A percentile compares a stretch with the other conserved stretches of the same genome.
phyloP scores from a whole-genome alignment of 2,113 vertebrate genomes.

The Salvator merianae region DNA sequence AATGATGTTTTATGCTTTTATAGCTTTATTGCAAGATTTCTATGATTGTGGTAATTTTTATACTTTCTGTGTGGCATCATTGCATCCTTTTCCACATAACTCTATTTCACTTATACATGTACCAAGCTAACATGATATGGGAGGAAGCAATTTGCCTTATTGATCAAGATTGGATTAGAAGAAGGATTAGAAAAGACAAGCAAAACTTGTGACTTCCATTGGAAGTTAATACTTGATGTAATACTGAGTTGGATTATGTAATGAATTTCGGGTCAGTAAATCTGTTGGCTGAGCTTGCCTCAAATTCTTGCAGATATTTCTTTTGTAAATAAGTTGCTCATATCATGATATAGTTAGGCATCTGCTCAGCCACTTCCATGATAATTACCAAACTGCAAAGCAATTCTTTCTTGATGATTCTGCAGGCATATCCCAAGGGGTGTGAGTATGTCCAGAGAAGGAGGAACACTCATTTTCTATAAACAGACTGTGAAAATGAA shows the following conservation, averaged over 20 bases:
- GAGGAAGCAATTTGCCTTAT: constrained; percentile 35
- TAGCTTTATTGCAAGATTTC: constrained; percentile 31
- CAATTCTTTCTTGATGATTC: constrained; percentile 33
- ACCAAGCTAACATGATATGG: constrained; percentile 14
- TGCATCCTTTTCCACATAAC: constrained; percentile 12
- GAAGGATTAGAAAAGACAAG: neutral
- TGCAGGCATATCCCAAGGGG: constrained; percentile 26
- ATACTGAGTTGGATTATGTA: constrained; percentile 43
- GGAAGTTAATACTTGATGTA: constrained; percentile 39
- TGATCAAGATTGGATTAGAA: neutral
- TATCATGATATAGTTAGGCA: constrained; percentile 16
- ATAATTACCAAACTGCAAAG: constrained; percentile 47
- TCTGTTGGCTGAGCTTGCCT: constrained; percentile 56
- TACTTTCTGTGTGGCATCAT: constrained; percentile 8
- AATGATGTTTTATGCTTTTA: neutral
- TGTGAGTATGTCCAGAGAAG: constrained; percentile 35
- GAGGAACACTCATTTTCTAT: neutral
- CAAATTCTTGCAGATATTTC: constrained; percentile 58
- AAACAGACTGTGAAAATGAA: constrained; percentile 42
- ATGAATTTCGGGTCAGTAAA: constrained; percentile 53
- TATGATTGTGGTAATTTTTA: constrained; percentile 40
- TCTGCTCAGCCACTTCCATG: constrained; percentile 46
- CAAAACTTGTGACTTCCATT: constrained; percentile 21
- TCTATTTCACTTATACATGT: constrained; percentile 32
- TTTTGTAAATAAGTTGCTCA: constrained; percentile 56